Evolutionary conservation across 1,140 invertebrate genomes (phyloP).

Genomic region (Acromyrmex echinatior): DNA sequence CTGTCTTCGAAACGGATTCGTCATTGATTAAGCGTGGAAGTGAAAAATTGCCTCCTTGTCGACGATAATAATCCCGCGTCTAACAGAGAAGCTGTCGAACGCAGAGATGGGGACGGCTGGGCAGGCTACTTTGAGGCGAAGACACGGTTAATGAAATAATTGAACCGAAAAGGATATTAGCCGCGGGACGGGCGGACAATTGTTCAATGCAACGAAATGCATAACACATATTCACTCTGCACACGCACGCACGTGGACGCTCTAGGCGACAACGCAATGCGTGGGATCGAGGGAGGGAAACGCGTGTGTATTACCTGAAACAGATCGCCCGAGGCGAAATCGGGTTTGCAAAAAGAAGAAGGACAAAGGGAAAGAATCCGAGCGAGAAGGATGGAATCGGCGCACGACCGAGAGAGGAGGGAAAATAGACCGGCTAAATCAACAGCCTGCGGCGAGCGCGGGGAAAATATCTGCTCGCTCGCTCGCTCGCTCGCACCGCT

Average conservation of each 20-base stretch:
- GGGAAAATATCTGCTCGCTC: constrained; percentile 42
- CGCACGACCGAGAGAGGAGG: constrained; percentile 16
- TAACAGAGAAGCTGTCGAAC: constrained; percentile 22
- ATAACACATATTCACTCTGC: constrained; percentile 37
- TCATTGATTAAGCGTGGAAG: constrained; percentile 19
- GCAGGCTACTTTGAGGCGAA: constrained; percentile 47
- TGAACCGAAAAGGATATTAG: constrained; percentile 39
- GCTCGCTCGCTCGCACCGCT: not conserved
- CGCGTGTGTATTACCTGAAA: constrained; percentile 62
- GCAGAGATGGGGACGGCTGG: not conserved
- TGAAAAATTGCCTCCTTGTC: constrained; percentile 31
- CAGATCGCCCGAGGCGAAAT: constrained; percentile 41
- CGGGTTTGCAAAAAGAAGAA: constrained; percentile 15
- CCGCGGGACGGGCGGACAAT: constrained; percentile 9
- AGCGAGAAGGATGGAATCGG: constrained; percentile 25
- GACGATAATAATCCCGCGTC: constrained; percentile 5
- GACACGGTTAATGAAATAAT: constrained; percentile 59
- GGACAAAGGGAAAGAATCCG: constrained; percentile 26
- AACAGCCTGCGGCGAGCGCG: constrained; percentile 50
- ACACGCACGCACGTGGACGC: constrained; percentile 37
- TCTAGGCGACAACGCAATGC: not conserved
- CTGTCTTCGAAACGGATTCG: constrained; percentile 37
- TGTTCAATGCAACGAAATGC: constrained; percentile 55
- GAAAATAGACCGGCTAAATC: constrained; percentile 58
- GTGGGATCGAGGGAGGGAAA: not conserved